Percentiles rank a stretch among this genome's conserved stretches.
Evolutionary conservation across 2,888 invertebrate species (phyloP).

Genomic region (Bursaphelenchus okinawaensis): DNA sequence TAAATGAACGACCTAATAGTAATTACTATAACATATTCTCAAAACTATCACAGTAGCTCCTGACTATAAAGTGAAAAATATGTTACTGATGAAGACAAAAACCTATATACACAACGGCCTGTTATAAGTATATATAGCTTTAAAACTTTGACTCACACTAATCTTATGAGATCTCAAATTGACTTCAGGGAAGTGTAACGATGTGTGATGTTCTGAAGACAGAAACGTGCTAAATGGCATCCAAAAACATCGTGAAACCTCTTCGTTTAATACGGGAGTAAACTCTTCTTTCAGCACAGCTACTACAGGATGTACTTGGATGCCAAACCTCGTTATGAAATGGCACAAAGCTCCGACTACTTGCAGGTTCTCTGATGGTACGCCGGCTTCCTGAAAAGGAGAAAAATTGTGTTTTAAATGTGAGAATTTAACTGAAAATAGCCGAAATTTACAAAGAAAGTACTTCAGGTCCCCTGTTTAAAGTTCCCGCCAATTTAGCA

Average conservation of each 20-base stretch:
- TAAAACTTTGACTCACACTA: neutral
- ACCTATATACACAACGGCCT: no score
- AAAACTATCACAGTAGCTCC: neutral
- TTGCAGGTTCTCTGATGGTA: neutral
- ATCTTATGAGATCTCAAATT: neutral
- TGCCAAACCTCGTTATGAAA: conserved; percentile 5
- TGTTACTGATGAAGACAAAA: conserved; percentile 11
- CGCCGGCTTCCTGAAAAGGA: conserved; percentile 18
- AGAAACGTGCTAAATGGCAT: conserved; percentile 17
- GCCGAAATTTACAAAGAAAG: no score
- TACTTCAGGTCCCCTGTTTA: conserved; percentile 2
- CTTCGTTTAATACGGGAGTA: conserved; percentile 12
- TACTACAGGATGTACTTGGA: conserved; percentile 19
- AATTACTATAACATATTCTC: conserved; percentile 1
- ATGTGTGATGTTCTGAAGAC: conserved; percentile 6
- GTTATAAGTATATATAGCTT: neutral
- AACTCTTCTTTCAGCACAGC: conserved; percentile 14
- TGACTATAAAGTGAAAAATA: no score
- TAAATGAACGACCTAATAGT: no score
- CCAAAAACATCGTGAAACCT: conserved; percentile 14
- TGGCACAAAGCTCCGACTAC: conserved; percentile 18
- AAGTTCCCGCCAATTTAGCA: no score
- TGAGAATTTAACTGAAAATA: no score
- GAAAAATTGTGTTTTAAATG: no score
- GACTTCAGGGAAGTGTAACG: conserved; percentile 4